Evolutionary conservation across 2,113 vertebrate genomes (phyloP), one percentile per base, ranked within the genome.

Genomic region (Indicator maculatus): DNA sequence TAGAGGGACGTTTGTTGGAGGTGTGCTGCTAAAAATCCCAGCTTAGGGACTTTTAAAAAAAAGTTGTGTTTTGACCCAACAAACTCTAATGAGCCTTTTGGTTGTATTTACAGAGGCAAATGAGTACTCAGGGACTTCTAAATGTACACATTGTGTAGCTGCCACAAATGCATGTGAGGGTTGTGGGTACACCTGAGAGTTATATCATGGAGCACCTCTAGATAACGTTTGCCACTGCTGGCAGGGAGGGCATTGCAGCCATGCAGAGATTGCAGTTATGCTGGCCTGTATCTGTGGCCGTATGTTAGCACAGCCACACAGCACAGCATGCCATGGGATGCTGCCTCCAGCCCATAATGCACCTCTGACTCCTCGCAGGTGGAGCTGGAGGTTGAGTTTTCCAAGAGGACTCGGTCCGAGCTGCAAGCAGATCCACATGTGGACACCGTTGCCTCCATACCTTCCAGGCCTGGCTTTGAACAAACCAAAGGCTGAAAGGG

Each of bases 251-350:
- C 24, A 20, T 10, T 52, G 36, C 52, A 70, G 41, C 30, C 39
- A 16, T 21, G 33, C 21, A 78, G 2, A 0, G 0, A 38, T 31
- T 28, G 45, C 17, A 41, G 41, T 5, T 0, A 0, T 39, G 26
- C 36, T 38, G n/a, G 33, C 38, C 52, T 56, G 16, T 10, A 36
- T 79, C 56, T 30, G 17, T 31, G 50, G 15, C 61, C 12, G 0
- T 8, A 14, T 7, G 2, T 27, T 58, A 66, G 75, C 58, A 11
- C 0, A 1, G 18, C 23, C 63, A 30, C 3, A 3, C 15, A 59
- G 39, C 63, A 77, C 8, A 76, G 21, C 33, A 33, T 8, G 12
- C 7, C 8, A 26, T 23, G 47, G 31, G 13, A 38, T 88, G 60
- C 28, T 26, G 11, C 12, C 12, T 16, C 9, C 7, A 6, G 27